Evolutionary conservation across 2,113 vertebrate genomes (phyloP).

Genomic region (Australoheros scitulus): DNA sequence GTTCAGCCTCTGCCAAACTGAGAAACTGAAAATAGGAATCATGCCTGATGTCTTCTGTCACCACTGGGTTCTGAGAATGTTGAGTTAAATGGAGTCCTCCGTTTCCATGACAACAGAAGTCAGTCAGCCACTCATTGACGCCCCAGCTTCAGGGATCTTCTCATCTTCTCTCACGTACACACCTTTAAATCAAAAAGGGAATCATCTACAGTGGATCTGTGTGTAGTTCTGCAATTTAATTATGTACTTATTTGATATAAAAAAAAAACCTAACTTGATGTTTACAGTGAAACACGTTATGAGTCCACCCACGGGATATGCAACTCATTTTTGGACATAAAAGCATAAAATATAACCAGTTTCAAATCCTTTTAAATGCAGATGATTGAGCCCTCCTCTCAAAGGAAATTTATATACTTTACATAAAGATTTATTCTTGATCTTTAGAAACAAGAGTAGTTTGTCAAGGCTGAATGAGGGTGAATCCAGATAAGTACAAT

Average conservation of each 20-base stretch:
- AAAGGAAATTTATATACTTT: neutral
- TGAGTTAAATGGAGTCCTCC: neutral
- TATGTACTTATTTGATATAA: neutral
- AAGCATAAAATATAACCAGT: neutral
- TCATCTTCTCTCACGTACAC: conserved; percentile 6
- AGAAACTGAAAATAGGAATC: conserved; percentile 15
- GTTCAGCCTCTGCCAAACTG: neutral
- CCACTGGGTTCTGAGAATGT: neutral
- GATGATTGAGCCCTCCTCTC: neutral
- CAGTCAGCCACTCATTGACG: conserved; percentile 8
- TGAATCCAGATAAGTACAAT: no score
- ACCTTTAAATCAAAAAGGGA: conserved; percentile 1
- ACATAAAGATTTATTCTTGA: neutral
- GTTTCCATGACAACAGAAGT: conserved; percentile 19
- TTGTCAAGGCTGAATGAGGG: neutral
- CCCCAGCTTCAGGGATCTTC: conserved; percentile 2
- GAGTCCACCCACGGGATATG: neutral
- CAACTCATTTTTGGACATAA: conserved; percentile 7
- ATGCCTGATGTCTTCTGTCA: neutral
- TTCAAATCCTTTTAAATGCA: conserved; percentile 10
- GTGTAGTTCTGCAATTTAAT: neutral
- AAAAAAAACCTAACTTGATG: neutral
- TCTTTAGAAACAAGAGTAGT: neutral
- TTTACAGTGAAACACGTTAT: neutral
- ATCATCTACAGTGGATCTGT: neutral